Conservation (phyloP, 1,140 invertebrate species). For the Danaus melanippus region DNA sequence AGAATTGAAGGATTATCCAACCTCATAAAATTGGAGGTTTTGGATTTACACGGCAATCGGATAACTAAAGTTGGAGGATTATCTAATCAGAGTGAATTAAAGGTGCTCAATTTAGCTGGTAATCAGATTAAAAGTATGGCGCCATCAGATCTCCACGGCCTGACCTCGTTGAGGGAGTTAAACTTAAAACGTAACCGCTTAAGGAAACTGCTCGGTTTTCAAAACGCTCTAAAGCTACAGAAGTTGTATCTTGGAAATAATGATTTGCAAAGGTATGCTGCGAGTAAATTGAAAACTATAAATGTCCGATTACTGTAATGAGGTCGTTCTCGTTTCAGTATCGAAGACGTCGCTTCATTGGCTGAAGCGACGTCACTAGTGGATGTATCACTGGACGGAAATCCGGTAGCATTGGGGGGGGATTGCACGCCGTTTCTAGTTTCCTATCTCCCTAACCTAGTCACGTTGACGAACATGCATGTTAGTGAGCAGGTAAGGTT, state of each 20-base stretch:
- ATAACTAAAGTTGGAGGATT: constrained; percentile 75
- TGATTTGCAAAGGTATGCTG: constrained; percentile 80
- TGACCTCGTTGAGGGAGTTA: constrained; percentile 84
- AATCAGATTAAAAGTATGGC: constrained; percentile 87
- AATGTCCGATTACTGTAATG: not conserved
- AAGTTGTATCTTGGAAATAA: constrained; percentile 91
- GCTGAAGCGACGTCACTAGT: constrained; percentile 80
- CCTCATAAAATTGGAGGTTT: constrained; percentile 84
- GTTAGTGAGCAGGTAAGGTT: constrained; percentile 78
- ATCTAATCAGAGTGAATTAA: constrained; percentile 78
- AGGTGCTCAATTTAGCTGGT: constrained; percentile 92
- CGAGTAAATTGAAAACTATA: no score
- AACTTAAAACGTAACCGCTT: constrained; percentile 91
- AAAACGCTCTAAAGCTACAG: constrained; percentile 83
- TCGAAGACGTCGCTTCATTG: constrained; percentile 86
- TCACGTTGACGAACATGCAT: constrained; percentile 80
- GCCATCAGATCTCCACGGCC: constrained; percentile 81
- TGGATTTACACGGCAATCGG: constrained; percentile 93
- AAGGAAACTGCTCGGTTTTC: constrained; percentile 84
- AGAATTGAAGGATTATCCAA: constrained; percentile 83
- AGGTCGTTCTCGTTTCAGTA: constrained; percentile 68
- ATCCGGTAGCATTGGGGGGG: constrained; percentile 82
- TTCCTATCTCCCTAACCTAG: constrained; percentile 81
- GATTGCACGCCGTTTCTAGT: constrained; percentile 86
- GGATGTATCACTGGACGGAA: constrained; percentile 90